A percentile compares a stretch with the other conserved stretches of the same genome.
These are phyloP conservation scores for Ptilorrhoa leucosticta DNA, from an alignment of 2,113 vertebrate genomes.

Conservation along the genomic window DNA sequence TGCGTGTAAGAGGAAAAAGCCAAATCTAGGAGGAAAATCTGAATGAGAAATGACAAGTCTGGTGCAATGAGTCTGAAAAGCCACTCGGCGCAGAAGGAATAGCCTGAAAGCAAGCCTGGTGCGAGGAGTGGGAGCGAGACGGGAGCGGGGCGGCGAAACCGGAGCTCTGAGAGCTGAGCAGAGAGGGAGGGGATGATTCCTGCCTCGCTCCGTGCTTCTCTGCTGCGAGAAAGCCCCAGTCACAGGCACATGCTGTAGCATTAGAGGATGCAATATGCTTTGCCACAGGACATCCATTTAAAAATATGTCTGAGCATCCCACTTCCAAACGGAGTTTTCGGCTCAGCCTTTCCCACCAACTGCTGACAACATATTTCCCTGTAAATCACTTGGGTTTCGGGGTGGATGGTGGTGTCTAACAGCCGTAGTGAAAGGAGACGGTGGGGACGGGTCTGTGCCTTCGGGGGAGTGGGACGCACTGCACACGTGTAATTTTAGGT, in stretches of 20 bases:
- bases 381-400: not conserved
- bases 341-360: slow-evolving; percentile 24
- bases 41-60: slow-evolving; percentile 56
- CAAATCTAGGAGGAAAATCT: slow-evolving; percentile 31
- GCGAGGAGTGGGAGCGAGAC: slow-evolving; percentile 8
- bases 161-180: not conserved
- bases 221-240: not conserved
- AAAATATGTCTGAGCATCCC: slow-evolving; percentile 38
- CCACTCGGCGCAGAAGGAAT: slow-evolving; percentile 3
- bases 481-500: not conserved
- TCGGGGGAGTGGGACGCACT: not conserved
- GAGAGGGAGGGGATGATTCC: slow-evolving; percentile 5
- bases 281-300: slow-evolving; percentile 41
- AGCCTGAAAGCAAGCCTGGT: slow-evolving; percentile 45
- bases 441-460: not conserved
- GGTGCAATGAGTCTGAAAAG: slow-evolving; percentile 41
- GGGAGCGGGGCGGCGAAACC: not conserved
- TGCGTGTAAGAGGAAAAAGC: slow-evolving; percentile 5
- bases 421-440: not conserved
- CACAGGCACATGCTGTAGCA: slow-evolving; percentile 7
- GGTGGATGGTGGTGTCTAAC: not conserved
- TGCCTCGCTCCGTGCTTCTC: not conserved
- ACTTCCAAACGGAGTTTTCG: not conserved
- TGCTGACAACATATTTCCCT: not conserved
- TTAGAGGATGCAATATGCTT: slow-evolving; percentile 31